Evolutionary conservation across 1,140 invertebrate genomes (phyloP), one percentile per base, ranked within the genome.

Genomic region (Diabrotica undecimpunctata): DNA sequence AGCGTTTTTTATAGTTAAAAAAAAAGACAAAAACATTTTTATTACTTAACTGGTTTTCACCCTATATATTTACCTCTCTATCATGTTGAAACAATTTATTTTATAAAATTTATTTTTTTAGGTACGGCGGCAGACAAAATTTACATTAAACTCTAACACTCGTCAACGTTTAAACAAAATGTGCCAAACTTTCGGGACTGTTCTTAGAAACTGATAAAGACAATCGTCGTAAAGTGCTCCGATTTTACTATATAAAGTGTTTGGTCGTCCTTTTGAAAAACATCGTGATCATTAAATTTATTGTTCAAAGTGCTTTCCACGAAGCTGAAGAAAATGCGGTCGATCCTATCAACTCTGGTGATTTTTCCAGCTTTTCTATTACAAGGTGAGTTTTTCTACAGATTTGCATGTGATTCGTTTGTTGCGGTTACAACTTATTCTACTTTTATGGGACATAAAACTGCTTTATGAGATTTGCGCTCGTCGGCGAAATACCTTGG

Each of bases 321-420:
- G 54, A 50, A 57, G 38, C 60, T 52, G 60, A 52, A 61, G 39
- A 66, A 56, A 62, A 66, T 66, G 65, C 61, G 59, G 54, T 66
- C 60, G 56, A 53, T 62, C 53, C 56, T 58, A 56, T 65, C 63
- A 12, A 65, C 63, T 37, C n/a, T 66, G 65, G 55, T 66, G 39
- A 57, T 66, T 50, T 51, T 66, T 57, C 61, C 59, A 10, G 65
- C 60, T 37, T 38, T 66, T 52, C 60, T 66, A 50, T 57, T 66
- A n/a, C 65, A 66, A 66, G 65, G 65, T 66, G 12, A 57, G 65
- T 62, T 39, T 62, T 66, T 66, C 25, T 4, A 50, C 41, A 46
- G 41, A 46, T 46, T 46, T 46, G 41, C 41, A 46, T 46, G 41
- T 46, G 41, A 46, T 46, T 46, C 41, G 41, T 46, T 46, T n/a